Evolutionary conservation across 1,140 invertebrate species (phyloP), one percentile per base, ranked within the genome.

Genomic region (Lasioglossum baleicum): DNA sequence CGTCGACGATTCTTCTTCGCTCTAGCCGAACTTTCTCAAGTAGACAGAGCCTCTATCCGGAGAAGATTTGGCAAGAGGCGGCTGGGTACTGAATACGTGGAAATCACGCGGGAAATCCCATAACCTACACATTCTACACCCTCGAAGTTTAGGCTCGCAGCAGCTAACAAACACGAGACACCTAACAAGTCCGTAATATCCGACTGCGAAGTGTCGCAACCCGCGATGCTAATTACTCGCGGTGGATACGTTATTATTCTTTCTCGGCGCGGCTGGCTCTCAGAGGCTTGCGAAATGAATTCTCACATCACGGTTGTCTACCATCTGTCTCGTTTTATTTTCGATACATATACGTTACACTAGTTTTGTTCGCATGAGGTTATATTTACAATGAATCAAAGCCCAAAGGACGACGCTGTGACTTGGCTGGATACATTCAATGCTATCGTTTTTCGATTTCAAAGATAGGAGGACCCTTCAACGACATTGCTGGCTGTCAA

Each of bases 221-320:
- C 42, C 8, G 71, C 83, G 83, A 91, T 90, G 88, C 87, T 93
- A 92, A 93, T 93, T 92, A 92, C 87, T 82, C 70, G 44, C 86
- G 77, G 80, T 74, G 86, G 84, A 74, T 84, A 86, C 78, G 82
- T 92, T 90, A 90, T 92, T 92, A 92, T 91, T 91, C 83, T 84
- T 85, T 84, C 77, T 76, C 77, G 66, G 77, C 80, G 35, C 75
- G 40, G 61, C 66, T 42, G 66, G 71, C 75, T 89, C 87, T 88
- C 87, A 83, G 82, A 88, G 87, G 81, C 88, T 92, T 91, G 89
- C 87, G 90, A 92, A 93, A 92, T 92, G 81, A 92, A 90, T 92
- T 92, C 91, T 92, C 91, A 92, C 90, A 91, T 88, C 89, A 64
- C 68, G 44, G 44, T 76, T 90, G 88, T 92, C 87, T 84, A 88